Conservation (phyloP, 53 echinoderm and acorn worm genomes). For the Astropecten irregularis region DNA sequence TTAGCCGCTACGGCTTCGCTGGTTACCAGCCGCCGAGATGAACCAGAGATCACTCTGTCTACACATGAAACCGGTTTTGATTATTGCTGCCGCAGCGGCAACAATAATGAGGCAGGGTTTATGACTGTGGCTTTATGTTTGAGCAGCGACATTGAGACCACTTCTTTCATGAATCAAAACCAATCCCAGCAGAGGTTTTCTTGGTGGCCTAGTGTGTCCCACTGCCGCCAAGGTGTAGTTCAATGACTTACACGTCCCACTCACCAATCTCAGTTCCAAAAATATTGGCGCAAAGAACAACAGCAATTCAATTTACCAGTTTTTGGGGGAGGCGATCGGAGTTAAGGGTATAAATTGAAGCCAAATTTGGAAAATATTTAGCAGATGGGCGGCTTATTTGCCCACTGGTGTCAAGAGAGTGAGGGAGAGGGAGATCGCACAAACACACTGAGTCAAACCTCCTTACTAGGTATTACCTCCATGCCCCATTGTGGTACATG, state of each 20-base stretch:
- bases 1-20: slow-evolving; percentile 45
- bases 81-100: slow-evolving; percentile 39
- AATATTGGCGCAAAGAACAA: slow-evolving; percentile 8
- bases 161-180: slow-evolving; percentile 58
- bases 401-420: slow-evolving; percentile 19
- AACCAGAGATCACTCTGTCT: slow-evolving; percentile 38
- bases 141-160: slow-evolving; percentile 55
- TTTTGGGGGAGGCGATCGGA: not conserved
- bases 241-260: slow-evolving; percentile 20
- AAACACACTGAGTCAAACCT: not conserved
- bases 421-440: slow-evolving; percentile 18
- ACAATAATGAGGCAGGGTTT: slow-evolving; percentile 58
- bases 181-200: slow-evolving; percentile 19
- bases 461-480: not conserved
- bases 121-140: slow-evolving; percentile 51
- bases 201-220: not conserved
- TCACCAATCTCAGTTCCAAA: not conserved
- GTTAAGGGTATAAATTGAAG: not conserved
- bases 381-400: slow-evolving; percentile 33
- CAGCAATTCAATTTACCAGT: slow-evolving; percentile 48
- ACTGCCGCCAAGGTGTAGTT: slow-evolving; percentile 25
- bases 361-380: slow-evolving; percentile 31
- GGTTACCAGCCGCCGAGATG: slow-evolving; percentile 23
- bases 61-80: slow-evolving; percentile 45
- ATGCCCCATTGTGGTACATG: not conserved